Evolutionary conservation across 2,888 invertebrate species (phyloP).

Genomic region (Luperina testacea): DNA sequence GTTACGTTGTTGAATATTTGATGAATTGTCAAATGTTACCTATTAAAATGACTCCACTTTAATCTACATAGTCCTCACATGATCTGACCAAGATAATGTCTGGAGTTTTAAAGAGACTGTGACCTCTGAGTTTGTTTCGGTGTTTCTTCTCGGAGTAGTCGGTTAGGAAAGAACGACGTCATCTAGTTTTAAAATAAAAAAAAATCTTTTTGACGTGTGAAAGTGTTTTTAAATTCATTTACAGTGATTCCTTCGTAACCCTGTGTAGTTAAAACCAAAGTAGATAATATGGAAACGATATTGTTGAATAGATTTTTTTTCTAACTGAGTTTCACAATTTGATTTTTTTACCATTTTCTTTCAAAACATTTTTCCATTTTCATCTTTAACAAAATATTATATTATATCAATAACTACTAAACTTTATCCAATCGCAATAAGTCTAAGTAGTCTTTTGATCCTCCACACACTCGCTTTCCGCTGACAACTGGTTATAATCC

Average conservation of each 20-base stretch:
- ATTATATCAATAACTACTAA: neutral
- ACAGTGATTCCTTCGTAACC: neutral
- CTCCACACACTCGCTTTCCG: constrained; percentile 30
- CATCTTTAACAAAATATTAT: neutral
- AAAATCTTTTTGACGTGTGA: neutral
- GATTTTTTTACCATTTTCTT: neutral
- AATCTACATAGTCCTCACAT: neutral
- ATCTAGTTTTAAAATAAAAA: neutral
- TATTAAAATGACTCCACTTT: too few species aligned
- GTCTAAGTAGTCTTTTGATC: constrained; percentile 28
- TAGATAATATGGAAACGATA: neutral
- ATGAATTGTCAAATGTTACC: too few species aligned
- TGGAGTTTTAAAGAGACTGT: neutral
- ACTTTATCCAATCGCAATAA: constrained; percentile 22
- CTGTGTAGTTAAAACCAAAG: neutral
- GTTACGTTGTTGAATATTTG: too few species aligned
- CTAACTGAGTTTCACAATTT: neutral
- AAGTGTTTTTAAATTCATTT: neutral
- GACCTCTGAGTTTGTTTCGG: neutral
- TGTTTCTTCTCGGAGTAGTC: neutral
- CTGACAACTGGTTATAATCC: constrained; percentile 54
- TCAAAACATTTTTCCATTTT: neutral
- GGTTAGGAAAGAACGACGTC: neutral
- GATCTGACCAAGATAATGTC: neutral
- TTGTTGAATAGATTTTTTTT: neutral